These are phyloP conservation scores for Cosmia pyralina DNA, from an alignment of 2,888 invertebrate species.

Conservation along the genomic window DNA sequence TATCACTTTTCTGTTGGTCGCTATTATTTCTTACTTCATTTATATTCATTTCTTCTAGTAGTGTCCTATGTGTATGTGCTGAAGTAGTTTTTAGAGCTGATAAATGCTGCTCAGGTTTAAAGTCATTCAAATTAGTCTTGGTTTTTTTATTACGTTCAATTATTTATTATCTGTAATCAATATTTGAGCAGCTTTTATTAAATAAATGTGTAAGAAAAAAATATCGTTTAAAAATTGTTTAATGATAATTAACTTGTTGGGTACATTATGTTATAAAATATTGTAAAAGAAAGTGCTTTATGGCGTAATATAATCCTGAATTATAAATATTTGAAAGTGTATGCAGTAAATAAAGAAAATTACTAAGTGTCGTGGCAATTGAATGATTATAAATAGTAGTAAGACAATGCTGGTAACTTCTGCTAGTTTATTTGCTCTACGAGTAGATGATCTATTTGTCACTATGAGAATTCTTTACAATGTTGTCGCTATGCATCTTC, in stretches of 20 bases:
- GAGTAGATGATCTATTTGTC: constrained; percentile 55
- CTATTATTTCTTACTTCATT: constrained; percentile 81
- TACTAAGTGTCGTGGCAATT: constrained; percentile 48
- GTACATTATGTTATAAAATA: constrained; percentile 35
- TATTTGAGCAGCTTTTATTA: constrained; percentile 58
- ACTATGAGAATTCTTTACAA: constrained; percentile 40
- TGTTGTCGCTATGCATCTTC: constrained; percentile 67
- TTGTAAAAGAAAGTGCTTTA: constrained; percentile 25
- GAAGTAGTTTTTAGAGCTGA: constrained; percentile 61
- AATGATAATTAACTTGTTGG: background rate
- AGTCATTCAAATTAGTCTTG: background rate
- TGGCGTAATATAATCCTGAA: constrained; percentile 18
- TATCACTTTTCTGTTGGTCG: constrained; percentile 86
- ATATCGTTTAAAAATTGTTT: constrained; percentile 40
- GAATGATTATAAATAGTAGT: constrained; percentile 53
- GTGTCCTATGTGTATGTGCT: constrained; percentile 78
- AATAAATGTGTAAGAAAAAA: constrained; percentile 38
- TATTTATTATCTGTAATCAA: background rate
- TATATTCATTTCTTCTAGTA: constrained; percentile 82
- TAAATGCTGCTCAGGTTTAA: constrained; percentile 56
- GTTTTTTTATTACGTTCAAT: background rate
- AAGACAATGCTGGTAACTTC: constrained; percentile 54
- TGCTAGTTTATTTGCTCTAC: constrained; percentile 66
- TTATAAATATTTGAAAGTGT: constrained; percentile 6
- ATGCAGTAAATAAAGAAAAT: constrained; percentile 11